Evolutionary conservation across 2,797 vertebrate species (phyloP), one percentile per base, ranked within the genome.

Genomic region (Sebastes iracundus): DNA sequence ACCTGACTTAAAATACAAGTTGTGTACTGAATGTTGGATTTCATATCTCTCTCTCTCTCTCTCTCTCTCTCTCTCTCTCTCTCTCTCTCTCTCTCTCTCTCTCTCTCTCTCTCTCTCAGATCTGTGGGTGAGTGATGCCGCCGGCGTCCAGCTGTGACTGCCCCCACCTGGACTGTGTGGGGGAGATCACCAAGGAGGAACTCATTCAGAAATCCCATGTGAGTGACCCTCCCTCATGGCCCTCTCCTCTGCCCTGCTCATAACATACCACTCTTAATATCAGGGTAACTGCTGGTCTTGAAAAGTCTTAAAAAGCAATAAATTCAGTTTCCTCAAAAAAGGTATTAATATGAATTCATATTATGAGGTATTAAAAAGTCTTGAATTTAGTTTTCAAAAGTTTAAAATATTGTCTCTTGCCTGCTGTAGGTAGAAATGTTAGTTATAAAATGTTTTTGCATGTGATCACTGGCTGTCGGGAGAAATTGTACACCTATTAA

Each of bases 181-280:
- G 99, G 56, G 98, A 99, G 92, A 97, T 99, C 92, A 99, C 99
- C 42, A 99, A 99, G 92, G 99, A 99, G 87, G 97, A 99, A 69
- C 95, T 99, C 70, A 99, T 99, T 90, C 96, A 99, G 87, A 99
- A 99, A 86, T 99, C 99, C 80, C 97, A 98, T 64, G 99, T 99
- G 92, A 98, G 98, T 96, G 77, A 72, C 18, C 25, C 35, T 42
- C 28, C 27, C 4, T 32, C 22, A 20, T 25, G 7, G 59, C 55
- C 18, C 52, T 14, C 1, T 22, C 30, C 32, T 8, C 18, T 4
- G 10, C 6, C 30, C 22, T 49, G 2, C 18, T 67, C n/a, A n/a
- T n/a, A 32, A 27, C 18, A 49, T 22, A 59, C 8, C 23, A 18
- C 11, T 58, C 14, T 12, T n/a, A n/a, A 52, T n/a, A 14, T n/a